These are phyloP conservation scores for Vespertilio murinus DNA, from an alignment of 2,797 vertebrate species.

Conservation along the genomic window DNA sequence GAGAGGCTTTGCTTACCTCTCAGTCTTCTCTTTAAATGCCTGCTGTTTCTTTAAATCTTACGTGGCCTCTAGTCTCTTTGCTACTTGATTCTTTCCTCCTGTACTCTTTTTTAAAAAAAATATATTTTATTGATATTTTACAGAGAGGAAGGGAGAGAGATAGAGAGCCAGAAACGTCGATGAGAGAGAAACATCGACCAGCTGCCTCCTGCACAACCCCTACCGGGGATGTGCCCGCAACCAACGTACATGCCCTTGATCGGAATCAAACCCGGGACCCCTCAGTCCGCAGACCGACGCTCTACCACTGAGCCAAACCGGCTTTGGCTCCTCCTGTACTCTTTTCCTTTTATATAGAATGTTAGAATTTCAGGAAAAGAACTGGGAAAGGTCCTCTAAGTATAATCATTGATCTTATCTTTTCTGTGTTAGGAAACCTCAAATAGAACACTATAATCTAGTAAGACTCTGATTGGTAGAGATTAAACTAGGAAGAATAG, in stretches of 20 bases:
- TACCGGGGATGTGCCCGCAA: no score
- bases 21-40: not conserved
- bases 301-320: no score
- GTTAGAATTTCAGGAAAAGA: not conserved
- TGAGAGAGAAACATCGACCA: no score
- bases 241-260: no score
- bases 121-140: no score
- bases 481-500: slow-evolving; percentile 49
- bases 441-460: not conserved
- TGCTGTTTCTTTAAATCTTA: not conserved
- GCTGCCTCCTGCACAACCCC: no score
- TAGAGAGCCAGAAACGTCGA: no score
- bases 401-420: not conserved
- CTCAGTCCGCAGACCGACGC: no score
- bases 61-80: not conserved
- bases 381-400: not conserved
- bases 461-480: slow-evolving; percentile 9
- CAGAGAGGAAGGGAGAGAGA: no score
- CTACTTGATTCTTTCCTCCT: not conserved
- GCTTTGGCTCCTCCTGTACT: no score
- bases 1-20: not conserved
- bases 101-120: no score
- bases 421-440: slow-evolving; percentile 14
- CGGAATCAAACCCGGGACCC: no score
- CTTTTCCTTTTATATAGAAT: not conserved